Evolutionary conservation across 1,140 invertebrate species (phyloP).

Genomic region (Cepaea nemoralis): DNA sequence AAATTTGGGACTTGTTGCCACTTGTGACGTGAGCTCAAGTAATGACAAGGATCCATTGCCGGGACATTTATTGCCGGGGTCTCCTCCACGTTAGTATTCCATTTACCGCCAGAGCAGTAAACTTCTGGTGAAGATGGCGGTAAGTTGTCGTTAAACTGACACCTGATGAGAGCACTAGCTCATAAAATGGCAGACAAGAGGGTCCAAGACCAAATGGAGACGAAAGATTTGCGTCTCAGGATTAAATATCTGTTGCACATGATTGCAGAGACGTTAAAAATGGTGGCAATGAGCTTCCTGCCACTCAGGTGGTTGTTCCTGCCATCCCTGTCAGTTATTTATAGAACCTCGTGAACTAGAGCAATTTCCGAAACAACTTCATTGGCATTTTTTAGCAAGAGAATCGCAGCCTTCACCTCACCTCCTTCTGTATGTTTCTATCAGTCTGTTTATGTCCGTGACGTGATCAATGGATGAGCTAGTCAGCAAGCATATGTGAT

Average conservation of each 20-base stretch:
- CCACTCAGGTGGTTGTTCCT: not conserved
- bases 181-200: conserved; percentile 1
- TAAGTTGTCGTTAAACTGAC: conserved; percentile 10
- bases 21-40: not conserved
- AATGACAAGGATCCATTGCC: not conserved
- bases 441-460: no score
- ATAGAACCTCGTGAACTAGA: not conserved
- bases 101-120: not conserved
- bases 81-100: not conserved
- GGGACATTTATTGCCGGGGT: not conserved
- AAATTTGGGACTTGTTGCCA: not conserved
- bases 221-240: not conserved
- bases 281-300: not conserved
- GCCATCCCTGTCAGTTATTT: not conserved
- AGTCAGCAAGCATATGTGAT: no score
- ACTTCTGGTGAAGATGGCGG: not conserved
- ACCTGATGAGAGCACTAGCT: not conserved
- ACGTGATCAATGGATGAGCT: no score
- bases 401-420: no score
- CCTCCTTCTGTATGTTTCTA: no score
- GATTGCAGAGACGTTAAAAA: not conserved
- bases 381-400: no score
- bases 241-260: not conserved
- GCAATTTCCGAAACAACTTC: conserved; percentile 15
- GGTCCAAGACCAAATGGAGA: not conserved